These are phyloP conservation scores for Nettapus auritus DNA, from an alignment of 2,113 vertebrate genomes.

Conservation along the genomic window DNA sequence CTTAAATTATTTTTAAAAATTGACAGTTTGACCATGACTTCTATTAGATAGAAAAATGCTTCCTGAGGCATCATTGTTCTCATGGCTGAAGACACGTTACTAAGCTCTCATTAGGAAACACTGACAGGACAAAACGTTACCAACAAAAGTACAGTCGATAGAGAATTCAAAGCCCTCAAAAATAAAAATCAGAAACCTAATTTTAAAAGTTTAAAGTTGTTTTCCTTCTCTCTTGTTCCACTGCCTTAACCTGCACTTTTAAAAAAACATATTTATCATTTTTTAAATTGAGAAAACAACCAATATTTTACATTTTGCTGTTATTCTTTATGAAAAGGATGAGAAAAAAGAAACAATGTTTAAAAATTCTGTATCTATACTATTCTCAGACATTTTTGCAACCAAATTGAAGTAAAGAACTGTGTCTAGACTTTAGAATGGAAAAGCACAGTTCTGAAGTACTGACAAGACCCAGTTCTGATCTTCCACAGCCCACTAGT, in stretches of 20 bases:
- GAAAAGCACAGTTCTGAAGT: background rate
- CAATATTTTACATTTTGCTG: background rate
- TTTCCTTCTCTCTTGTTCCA: background rate
- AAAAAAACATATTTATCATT: background rate
- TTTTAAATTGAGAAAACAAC: background rate
- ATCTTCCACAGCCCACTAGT: background rate
- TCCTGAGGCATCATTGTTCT: background rate
- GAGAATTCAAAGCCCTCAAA: background rate
- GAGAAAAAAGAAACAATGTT: accelerated
- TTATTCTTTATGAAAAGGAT: background rate
- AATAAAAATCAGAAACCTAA: background rate
- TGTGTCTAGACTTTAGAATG: background rate
- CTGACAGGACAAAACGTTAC: background rate
- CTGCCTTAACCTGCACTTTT: background rate
- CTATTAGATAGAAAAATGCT: background rate
- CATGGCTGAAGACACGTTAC: background rate
- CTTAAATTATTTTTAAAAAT: background rate
- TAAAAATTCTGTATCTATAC: background rate
- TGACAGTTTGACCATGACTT: background rate
- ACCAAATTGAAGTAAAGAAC: background rate
- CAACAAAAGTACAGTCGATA: background rate
- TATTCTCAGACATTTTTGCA: background rate
- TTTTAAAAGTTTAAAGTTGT: background rate
- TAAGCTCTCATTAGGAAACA: background rate
- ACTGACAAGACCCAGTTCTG: background rate